Base-by-base conservation (phyloP, 1,140 invertebrate genomes). In the Agraylea sexmaculata region DNA sequence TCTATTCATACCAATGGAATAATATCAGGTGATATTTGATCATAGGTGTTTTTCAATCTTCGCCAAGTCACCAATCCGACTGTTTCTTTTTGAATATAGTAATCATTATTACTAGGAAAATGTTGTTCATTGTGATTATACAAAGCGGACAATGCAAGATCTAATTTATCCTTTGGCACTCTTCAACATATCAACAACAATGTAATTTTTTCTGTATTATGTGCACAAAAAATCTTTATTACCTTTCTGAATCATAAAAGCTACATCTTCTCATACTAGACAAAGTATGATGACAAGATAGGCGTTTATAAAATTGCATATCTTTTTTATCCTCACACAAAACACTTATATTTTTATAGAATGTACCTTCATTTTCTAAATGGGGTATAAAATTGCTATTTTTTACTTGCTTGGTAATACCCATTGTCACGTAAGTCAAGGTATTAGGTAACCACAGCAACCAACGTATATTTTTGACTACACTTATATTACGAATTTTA, bases 221-320 rank as follows among this genome's bases (percentile, higher is more conserved):
- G n/a, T n/a, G n/a, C n/a, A n/a, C n/a, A n/a, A n/a, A n/a, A n/a
- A n/a, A n/a, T n/a, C n/a, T n/a, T 8, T 11, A 13, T 30, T 36
- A 64, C 62, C 50, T 53, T 34, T 57, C 57, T 8, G 61, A 59
- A 37, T 60, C 52, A 54, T 58, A 61, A 62, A 75, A 55, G 57
- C 59, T 50, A 51, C 70, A 53, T 60, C 63, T 57, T 56, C 64
- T 51, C 57, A 69, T 43, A 62, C 72, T 54, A 52, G 74, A 56
- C 42, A 77, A 60, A 1, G 75, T 78, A 43, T 78, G 74, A 47
- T 78, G 75, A 17, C 68, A 68, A 51, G 63, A 74, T 16, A 78
- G 56, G n/a, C 75, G 56, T 19, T 71, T 62, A 18, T 65, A 66
- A 6, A 64, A 48, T 12, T 58, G 49, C 18, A 69, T 54, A 23